Evolutionary conservation across 2,113 vertebrate genomes (phyloP).

Genomic region (Bubo bubo): DNA sequence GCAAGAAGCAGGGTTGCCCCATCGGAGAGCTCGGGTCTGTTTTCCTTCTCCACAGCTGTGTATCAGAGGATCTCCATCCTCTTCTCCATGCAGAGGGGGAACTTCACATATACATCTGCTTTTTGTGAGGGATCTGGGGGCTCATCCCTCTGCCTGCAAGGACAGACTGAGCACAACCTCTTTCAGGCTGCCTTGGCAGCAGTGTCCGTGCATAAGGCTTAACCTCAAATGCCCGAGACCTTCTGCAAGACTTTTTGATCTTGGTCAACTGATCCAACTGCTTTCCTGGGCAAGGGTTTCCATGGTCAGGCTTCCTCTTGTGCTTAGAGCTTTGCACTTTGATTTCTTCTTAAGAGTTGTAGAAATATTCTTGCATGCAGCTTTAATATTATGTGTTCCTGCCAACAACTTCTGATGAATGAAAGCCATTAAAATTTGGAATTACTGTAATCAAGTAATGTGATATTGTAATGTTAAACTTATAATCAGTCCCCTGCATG

Average conservation of each 20-base stretch:
- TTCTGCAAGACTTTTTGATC: neutral
- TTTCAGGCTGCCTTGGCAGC: neutral
- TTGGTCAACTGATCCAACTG: neutral
- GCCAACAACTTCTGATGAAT: conserved; percentile 52
- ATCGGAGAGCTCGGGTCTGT: neutral
- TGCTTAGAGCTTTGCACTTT: neutral
- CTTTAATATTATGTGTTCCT: conserved; percentile 1
- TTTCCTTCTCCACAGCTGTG: neutral
- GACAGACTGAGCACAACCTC: neutral
- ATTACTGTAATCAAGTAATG: conserved; percentile 51
- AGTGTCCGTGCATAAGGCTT: neutral
- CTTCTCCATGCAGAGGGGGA: neutral
- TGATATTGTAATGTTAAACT: conserved; percentile 38
- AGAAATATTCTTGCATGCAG: neutral
- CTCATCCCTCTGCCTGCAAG: neutral
- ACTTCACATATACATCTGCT: neutral
- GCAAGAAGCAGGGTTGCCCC: neutral
- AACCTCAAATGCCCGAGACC: neutral
- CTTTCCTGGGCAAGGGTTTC: neutral
- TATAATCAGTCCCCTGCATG: conserved; percentile 22
- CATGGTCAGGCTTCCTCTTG: neutral
- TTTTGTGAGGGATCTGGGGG: neutral
- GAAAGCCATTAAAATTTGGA: conserved; percentile 33
- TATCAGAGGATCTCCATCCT: neutral
- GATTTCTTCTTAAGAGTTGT: neutral